Percentiles rank a stretch among this genome's conserved stretches.
These are phyloP conservation scores for Leptinotarsa juncta DNA, from an alignment of 2,888 invertebrate genomes.

Conservation along the genomic window DNA sequence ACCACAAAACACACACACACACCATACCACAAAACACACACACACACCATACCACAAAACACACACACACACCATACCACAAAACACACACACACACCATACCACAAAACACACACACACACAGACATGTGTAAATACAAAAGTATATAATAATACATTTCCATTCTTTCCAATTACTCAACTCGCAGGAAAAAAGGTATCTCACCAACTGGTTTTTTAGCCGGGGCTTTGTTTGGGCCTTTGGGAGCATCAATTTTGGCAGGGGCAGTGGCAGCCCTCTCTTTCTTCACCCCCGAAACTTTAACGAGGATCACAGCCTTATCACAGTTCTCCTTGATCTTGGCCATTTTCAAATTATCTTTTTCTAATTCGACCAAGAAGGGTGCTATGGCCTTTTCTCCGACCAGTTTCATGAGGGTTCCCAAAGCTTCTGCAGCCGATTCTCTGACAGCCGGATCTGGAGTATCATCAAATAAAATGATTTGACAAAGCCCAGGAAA, in stretches of 20 bases:
- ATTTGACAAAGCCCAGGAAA: not conserved
- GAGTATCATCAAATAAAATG: constrained; percentile 26
- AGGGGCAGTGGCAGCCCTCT: constrained; percentile 69
- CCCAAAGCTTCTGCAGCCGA: constrained; percentile 94
- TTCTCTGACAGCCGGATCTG: constrained; percentile 91
- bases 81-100: too few relatives aligned
- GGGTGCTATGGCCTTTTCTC: constrained; percentile 89
- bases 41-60: too few relatives aligned
- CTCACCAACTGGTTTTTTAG: constrained; percentile 35
- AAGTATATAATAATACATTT: too few relatives aligned
- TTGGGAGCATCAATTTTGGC: constrained; percentile 61
- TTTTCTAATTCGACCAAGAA: constrained; percentile 91
- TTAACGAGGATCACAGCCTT: constrained; percentile 90
- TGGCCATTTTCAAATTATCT: constrained; percentile 91
- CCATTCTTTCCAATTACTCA: too few relatives aligned
- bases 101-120: too few relatives aligned
- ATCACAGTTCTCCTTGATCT: constrained; percentile 93
- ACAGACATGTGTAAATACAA: too few relatives aligned
- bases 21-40: too few relatives aligned
- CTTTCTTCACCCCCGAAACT: constrained; percentile 73
- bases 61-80: too few relatives aligned
- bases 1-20: too few relatives aligned
- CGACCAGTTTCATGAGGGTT: constrained; percentile 91
- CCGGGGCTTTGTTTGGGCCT: constrained; percentile 61
- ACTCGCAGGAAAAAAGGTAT: not conserved